phyloP scores from a whole-genome alignment of 2,797 vertebrate species.

The Neoniphon sammara region DNA sequence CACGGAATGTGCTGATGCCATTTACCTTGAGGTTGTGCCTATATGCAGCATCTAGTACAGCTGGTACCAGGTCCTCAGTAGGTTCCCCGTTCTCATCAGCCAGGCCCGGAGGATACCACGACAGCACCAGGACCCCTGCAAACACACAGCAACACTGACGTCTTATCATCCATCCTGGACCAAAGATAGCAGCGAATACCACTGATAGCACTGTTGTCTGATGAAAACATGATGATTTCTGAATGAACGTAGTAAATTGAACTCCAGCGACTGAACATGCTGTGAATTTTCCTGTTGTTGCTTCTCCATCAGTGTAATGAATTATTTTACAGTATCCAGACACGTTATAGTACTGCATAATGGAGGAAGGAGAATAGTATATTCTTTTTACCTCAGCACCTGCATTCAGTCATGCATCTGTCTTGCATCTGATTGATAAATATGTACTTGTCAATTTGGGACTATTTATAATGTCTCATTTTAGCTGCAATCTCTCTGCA shows the following conservation, averaged over 20 bases:
- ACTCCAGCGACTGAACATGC: constrained; percentile 22
- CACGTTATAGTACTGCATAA: background rate
- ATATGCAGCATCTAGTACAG: constrained; percentile 88
- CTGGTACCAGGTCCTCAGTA: constrained; percentile 88
- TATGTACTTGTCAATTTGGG: constrained; percentile 27
- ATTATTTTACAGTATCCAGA: constrained; percentile 5
- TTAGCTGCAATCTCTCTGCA: constrained; percentile 42
- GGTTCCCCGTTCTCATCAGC: constrained; percentile 89
- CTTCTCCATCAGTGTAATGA: constrained; percentile 41
- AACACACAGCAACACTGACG: constrained; percentile 26
- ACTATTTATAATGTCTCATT: constrained; percentile 50
- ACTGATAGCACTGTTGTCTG: background rate
- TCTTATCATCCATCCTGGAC: constrained; percentile 8
- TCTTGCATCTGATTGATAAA: constrained; percentile 38
- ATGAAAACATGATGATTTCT: background rate
- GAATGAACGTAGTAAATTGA: constrained; percentile 11
- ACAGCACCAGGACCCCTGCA: constrained; percentile 88
- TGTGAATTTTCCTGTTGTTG: constrained; percentile 2
- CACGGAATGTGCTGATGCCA: constrained; percentile 44
- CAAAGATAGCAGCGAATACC: constrained; percentile 11
- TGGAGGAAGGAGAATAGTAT: background rate
- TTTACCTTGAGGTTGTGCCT: constrained; percentile 91
- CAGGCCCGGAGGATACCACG: constrained; percentile 90
- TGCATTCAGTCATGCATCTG: constrained; percentile 8
- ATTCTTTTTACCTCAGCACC: constrained; percentile 8